phyloP scores from a whole-genome alignment of 2,113 vertebrate genomes.

The Pelusios castaneus region DNA sequence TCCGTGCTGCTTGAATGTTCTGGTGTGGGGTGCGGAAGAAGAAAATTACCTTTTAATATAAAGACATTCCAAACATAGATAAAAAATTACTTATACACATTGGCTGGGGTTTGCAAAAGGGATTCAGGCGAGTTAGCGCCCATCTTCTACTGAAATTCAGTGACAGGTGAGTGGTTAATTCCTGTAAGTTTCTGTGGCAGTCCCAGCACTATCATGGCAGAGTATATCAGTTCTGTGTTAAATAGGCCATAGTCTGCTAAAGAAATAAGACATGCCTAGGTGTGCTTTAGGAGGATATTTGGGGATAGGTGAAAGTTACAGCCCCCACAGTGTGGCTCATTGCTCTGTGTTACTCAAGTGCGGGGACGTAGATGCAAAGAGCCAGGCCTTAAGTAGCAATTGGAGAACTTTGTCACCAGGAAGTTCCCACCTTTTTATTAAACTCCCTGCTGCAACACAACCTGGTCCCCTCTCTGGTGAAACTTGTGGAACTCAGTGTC shows the following conservation, averaged over 20 bases:
- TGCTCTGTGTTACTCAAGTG: not conserved
- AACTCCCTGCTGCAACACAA: not conserved
- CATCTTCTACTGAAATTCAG: not conserved
- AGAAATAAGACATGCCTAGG: not conserved
- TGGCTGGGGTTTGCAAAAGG: not conserved
- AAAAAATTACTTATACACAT: fast-evolving
- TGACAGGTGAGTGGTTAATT: fast-evolving
- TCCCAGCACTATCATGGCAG: not conserved
- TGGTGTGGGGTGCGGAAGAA: not conserved
- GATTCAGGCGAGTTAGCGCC: not conserved
- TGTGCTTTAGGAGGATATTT: not conserved
- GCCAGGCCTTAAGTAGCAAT: not conserved
- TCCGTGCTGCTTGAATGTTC: not conserved
- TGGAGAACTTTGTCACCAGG: not conserved
- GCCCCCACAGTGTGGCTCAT: fast-evolving
- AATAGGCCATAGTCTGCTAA: not conserved
- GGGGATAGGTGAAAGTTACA: not conserved
- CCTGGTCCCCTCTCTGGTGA: not conserved
- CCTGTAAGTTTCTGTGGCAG: not conserved
- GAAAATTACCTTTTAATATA: not conserved
- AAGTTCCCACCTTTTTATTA: not conserved
- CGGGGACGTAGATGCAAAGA: not conserved
- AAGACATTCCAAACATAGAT: not conserved
- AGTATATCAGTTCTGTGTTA: not conserved
- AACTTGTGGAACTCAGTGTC: not conserved